Conservation (phyloP, 2,797 vertebrate genomes). For the Pseudochromis fuscus region DNA sequence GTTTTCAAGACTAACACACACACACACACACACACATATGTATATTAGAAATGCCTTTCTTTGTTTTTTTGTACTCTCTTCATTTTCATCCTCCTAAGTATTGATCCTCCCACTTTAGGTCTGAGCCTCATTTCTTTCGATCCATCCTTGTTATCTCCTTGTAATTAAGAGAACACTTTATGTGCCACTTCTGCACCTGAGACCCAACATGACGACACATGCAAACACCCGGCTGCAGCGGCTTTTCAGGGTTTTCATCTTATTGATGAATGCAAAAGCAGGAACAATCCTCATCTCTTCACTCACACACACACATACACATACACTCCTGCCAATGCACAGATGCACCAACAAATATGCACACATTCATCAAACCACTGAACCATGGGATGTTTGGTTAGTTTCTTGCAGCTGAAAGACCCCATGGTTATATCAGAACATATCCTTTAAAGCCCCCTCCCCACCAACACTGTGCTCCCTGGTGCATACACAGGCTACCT, state of each 20-base stretch:
- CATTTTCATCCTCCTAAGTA: constrained; percentile 40
- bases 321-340: constrained; percentile 9
- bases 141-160: constrained; percentile 59
- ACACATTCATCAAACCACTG: constrained; percentile 66
- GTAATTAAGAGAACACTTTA: constrained; percentile 69
- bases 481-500: constrained; percentile 25
- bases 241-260: constrained; percentile 24
- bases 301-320: background rate
- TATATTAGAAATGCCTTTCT: background rate
- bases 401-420: constrained; percentile 27
- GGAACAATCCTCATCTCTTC: background rate
- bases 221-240: constrained; percentile 29
- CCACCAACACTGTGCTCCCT: constrained; percentile 4
- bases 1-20: constrained; percentile 17
- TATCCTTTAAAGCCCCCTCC: constrained; percentile 5
- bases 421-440: constrained; percentile 11
- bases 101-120: constrained; percentile 54
- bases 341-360: constrained; percentile 17
- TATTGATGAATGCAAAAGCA: constrained; percentile 17
- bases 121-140: constrained; percentile 39
- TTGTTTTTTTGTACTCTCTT: constrained; percentile 31
- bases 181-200: constrained; percentile 63
- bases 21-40: constrained; percentile 8
- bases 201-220: constrained; percentile 40
- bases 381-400: constrained; percentile 60